These are phyloP conservation scores for Platyscapa corneri DNA, from an alignment of 1,140 invertebrate genomes.

Conservation along the genomic window DNA sequence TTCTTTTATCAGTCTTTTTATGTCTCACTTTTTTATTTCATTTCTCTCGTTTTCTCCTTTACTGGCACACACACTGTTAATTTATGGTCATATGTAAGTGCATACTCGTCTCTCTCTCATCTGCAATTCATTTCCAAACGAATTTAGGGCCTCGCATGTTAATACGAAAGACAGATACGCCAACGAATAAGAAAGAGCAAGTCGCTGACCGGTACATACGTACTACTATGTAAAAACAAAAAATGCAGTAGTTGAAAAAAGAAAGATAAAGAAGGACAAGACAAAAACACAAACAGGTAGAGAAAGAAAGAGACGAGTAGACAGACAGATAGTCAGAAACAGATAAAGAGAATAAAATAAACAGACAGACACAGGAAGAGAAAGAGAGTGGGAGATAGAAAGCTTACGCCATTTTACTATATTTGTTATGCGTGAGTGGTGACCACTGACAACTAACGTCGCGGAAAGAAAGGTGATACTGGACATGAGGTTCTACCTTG, in stretches of 20 bases:
- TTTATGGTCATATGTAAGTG: background rate
- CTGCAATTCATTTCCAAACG: conserved; percentile 55
- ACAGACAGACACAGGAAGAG: background rate
- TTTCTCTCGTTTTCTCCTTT: background rate
- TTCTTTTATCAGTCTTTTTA: too few species aligned
- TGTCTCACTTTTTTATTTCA: background rate
- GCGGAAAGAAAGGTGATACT: background rate
- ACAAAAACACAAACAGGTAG: background rate
- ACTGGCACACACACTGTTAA: background rate
- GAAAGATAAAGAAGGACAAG: too few species aligned
- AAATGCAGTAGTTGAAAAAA: background rate
- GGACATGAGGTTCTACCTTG: background rate
- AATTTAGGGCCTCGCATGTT: conserved; percentile 49
- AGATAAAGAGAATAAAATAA: background rate
- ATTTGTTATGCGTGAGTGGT: conserved; percentile 57
- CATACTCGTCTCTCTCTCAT: conserved; percentile 33
- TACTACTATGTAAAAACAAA: background rate
- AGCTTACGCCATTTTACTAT: conserved; percentile 5
- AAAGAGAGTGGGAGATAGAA: background rate
- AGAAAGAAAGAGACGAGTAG: background rate
- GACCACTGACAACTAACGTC: conserved; percentile 2
- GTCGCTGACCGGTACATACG: background rate
- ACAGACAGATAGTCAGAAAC: background rate
- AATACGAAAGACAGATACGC: background rate
- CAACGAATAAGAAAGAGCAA: background rate